Evolutionary conservation across 2,113 vertebrate genomes (phyloP), one percentile per base, ranked within the genome.

Genomic region (Sinocyclocheilus grahami): DNA sequence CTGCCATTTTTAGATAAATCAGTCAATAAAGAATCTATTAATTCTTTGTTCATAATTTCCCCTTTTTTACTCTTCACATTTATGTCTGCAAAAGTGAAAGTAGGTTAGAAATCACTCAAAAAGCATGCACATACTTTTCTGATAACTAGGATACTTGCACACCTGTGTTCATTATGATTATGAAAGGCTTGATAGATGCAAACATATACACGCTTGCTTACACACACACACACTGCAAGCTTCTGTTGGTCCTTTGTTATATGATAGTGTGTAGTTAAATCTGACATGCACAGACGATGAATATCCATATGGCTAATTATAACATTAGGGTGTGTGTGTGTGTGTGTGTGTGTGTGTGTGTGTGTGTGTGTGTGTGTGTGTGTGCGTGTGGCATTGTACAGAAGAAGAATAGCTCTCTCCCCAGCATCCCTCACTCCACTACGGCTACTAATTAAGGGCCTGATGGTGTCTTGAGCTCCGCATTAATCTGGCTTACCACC

Each of bases 201-300:
- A 24, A 78, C 80, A 74, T 76, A 84, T 16, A 48, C 76, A 20
- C 48, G 72, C 83, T 74, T 30, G 76, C 83, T 74, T 30, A 76
- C 42, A 67, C 74, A 18, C 60, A 78, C 7, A 83, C 82, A 85
- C 87, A 82, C 30, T 33, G 1, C 37, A 83, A 51, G 71, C 58
- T 78, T 88, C 90, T 89, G 94, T 94, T 92, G 93, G 90, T 84
- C 37, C 88, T 92, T 92, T 90, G 90, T 94, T 91, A 93, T 92
- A 88, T 91, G 89, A 88, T 86, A 90, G 92, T 92, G 90, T 89
- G 92, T 92, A 89, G 88, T 90, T 87, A 92, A 74, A 76, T 86
- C 76, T 72, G 71, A 84, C 89, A 89, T 42, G 48, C 85, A 84
- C 84, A 67, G 81, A 77, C 75, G 88, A 88, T 82, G 76, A 89